Percentiles rank a stretch among this genome's conserved stretches.
These are phyloP conservation scores for Dendrolimus pini DNA, from an alignment of 2,888 invertebrate species.

Conservation along the genomic window DNA sequence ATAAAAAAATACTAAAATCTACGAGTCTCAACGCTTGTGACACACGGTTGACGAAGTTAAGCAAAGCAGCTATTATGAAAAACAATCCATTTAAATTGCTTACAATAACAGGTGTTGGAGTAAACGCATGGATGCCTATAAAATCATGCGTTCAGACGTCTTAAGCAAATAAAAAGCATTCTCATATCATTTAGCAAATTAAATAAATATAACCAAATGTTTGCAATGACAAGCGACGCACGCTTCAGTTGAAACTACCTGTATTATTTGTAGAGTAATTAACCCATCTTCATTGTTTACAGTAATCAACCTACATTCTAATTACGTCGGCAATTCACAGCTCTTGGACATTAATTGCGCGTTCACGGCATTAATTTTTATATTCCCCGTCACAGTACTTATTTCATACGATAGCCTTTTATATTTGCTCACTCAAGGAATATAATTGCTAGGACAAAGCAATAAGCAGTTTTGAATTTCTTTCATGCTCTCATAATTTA, in stretches of 20 bases:
- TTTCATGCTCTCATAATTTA: no score
- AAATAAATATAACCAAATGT: slow-evolving; percentile 35
- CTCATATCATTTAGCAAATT: slow-evolving; percentile 54
- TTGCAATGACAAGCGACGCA: slow-evolving; percentile 40
- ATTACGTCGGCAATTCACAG: slow-evolving; percentile 32
- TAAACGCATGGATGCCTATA: slow-evolving; percentile 49
- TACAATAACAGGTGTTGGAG: slow-evolving; percentile 41
- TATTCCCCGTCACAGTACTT: background rate
- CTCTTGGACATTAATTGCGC: slow-evolving; percentile 24
- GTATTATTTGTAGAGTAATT: slow-evolving; percentile 47
- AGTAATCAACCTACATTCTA: slow-evolving; percentile 36
- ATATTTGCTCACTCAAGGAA: background rate
- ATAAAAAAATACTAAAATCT: no score
- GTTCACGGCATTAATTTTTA: slow-evolving; percentile 21
- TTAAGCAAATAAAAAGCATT: slow-evolving; percentile 64
- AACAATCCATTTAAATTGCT: slow-evolving; percentile 34
- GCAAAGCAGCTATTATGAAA: slow-evolving; percentile 13
- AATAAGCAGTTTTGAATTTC: no score
- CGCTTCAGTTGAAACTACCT: slow-evolving; percentile 45
- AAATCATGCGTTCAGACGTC: slow-evolving; percentile 58
- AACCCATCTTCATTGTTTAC: slow-evolving; percentile 30
- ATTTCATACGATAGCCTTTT: background rate
- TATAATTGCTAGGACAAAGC: background rate
- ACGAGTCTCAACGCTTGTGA: no score
- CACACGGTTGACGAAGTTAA: background rate